phyloP scores from a whole-genome alignment of 2,888 invertebrate species.

The Dolichomitus sp. region DNA sequence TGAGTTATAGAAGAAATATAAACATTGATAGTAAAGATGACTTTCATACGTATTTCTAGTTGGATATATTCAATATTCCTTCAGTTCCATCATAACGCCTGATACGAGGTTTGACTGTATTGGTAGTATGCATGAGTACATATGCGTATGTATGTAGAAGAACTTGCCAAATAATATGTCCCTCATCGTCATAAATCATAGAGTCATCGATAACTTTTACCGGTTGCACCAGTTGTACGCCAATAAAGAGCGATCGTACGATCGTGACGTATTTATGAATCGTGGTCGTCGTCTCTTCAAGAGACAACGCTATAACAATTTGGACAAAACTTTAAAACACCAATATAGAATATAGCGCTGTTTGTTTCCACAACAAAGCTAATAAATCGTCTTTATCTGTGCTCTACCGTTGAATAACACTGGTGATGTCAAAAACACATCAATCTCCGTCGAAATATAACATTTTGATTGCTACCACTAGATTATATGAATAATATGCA shows the following conservation, averaged over 20 bases:
- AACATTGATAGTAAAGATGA: background rate
- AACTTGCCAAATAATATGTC: constrained; percentile 3
- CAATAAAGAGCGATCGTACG: constrained; percentile 38
- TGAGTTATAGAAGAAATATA: background rate
- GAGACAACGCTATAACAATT: background rate
- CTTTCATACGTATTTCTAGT: background rate
- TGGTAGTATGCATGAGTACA: background rate
- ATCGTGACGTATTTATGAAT: constrained; percentile 31
- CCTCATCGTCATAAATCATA: constrained; percentile 23
- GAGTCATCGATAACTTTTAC: constrained; percentile 50
- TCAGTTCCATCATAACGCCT: background rate
- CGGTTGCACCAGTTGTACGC: constrained; percentile 33
- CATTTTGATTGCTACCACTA: background rate
- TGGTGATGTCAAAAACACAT: background rate
- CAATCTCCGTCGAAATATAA: background rate
- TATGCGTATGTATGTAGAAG: background rate
- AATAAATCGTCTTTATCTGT: background rate
- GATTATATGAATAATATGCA: background rate
- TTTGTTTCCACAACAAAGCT: background rate
- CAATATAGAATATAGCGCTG: background rate
- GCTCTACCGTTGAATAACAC: background rate
- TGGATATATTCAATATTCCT: background rate
- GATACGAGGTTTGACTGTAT: background rate
- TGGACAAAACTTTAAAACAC: background rate
- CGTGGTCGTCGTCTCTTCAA: constrained; percentile 2